These are phyloP conservation scores for Drosophila vallismaia DNA, from an alignment of 2,888 invertebrate species.

Conservation along the genomic window DNA sequence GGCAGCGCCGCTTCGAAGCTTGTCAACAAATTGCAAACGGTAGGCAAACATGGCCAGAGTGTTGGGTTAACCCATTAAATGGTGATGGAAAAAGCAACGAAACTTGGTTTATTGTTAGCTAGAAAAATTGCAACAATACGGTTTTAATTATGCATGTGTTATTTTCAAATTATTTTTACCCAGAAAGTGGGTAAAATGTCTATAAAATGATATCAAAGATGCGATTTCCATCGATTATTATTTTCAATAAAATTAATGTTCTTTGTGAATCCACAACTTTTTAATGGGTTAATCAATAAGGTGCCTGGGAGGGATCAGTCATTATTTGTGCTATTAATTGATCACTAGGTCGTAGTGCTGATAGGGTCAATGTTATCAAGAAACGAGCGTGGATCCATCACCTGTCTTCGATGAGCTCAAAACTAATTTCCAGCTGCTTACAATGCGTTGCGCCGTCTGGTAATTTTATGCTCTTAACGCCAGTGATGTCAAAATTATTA, in stretches of 20 bases:
- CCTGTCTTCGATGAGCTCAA: conserved; percentile 32
- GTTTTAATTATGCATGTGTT: background rate
- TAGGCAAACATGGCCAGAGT: conserved; percentile 38
- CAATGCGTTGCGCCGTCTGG: conserved; percentile 16
- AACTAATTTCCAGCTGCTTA: conserved; percentile 50
- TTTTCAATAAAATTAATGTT: background rate
- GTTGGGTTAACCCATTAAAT: conserved; percentile 26
- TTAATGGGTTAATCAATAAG: conserved; percentile 28
- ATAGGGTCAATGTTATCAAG: conserved; percentile 62
- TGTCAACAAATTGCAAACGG: conserved; percentile 44
- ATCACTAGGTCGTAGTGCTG: conserved; percentile 63
- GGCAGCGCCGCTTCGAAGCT: conserved; percentile 27
- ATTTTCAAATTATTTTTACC: background rate
- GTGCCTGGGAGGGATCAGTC: conserved; percentile 15
- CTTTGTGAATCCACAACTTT: background rate
- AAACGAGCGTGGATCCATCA: conserved; percentile 45
- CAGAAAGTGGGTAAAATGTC: background rate
- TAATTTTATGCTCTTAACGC: conserved; percentile 67
- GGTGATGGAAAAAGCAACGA: background rate
- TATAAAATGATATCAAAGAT: background rate
- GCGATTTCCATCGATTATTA: background rate
- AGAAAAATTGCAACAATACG: background rate
- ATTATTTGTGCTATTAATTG: conserved; percentile 68
- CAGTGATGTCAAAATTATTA: conserved; percentile 77
- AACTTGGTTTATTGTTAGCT: background rate